Percentiles rank a stretch among this genome's conserved stretches.
These are phyloP conservation scores for Cloeon dipterum DNA, from an alignment of 2,888 invertebrate genomes.

Conservation along the genomic window DNA sequence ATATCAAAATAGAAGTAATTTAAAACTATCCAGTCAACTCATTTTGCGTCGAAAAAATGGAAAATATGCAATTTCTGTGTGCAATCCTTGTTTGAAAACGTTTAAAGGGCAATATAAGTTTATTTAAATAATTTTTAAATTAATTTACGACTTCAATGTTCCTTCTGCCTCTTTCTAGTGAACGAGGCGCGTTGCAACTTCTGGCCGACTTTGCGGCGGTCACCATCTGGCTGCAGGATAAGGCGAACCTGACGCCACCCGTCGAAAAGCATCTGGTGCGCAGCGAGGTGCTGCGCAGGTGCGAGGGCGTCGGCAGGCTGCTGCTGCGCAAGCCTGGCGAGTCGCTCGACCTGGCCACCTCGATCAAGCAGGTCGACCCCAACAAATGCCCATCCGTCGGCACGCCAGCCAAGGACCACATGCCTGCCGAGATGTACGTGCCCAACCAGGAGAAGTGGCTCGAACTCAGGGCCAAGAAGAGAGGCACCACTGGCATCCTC, in stretches of 20 bases:
- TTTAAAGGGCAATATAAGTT: not conserved
- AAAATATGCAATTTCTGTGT: too few relatives aligned
- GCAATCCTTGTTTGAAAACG: too few relatives aligned
- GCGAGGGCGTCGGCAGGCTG: conserved; percentile 66
- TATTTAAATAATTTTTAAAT: not conserved
- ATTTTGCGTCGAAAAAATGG: too few relatives aligned
- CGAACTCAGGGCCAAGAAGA: conserved; percentile 37
- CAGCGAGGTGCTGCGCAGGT: conserved; percentile 34
- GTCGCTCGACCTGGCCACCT: conserved; percentile 43
- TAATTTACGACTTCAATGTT: not conserved
- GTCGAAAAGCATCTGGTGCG: conserved; percentile 15
- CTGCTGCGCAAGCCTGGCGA: conserved; percentile 62
- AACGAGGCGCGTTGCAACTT: conserved; percentile 54
- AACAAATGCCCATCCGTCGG: not conserved
- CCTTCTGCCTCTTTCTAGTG: too few relatives aligned
- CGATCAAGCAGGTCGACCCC: not conserved
- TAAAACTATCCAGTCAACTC: too few relatives aligned
- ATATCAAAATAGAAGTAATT: too few relatives aligned
- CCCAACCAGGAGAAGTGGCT: conserved; percentile 81
- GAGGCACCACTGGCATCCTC: conserved; percentile 7
- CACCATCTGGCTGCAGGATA: conserved; percentile 41
- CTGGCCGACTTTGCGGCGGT: conserved; percentile 63
- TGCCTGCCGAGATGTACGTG: conserved; percentile 85
- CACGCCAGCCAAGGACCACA: conserved; percentile 12
- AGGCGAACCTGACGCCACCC: conserved; percentile 14